Evolutionary conservation across 2,888 invertebrate genomes (phyloP).

Genomic region (Agapostemon virescens): DNA sequence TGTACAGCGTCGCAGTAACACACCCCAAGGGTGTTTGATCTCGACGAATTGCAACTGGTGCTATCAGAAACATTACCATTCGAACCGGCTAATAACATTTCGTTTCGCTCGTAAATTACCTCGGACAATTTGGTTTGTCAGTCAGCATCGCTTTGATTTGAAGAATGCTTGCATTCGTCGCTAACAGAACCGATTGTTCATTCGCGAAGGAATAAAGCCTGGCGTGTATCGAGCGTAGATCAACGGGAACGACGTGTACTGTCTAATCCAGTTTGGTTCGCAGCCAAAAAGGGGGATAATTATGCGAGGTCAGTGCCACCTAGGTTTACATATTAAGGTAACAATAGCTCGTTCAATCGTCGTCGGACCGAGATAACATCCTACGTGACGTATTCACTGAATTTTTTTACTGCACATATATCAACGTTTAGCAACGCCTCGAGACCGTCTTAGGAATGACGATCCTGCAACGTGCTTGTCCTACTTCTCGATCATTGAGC

Average conservation of each 20-base stretch:
- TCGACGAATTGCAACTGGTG: too few relatives aligned
- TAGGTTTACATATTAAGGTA: slow-evolving; percentile 6
- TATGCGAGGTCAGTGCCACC: background rate
- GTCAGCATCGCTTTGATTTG: background rate
- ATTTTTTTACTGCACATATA: slow-evolving; percentile 29
- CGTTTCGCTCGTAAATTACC: too few relatives aligned
- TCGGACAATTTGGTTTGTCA: too few relatives aligned
- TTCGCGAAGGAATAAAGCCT: background rate
- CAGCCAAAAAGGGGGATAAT: slow-evolving; percentile 4
- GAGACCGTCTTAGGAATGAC: slow-evolving; percentile 48
- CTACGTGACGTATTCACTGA: slow-evolving; percentile 40
- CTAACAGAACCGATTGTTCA: background rate
- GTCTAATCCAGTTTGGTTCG: background rate
- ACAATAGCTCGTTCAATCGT: slow-evolving; percentile 21
- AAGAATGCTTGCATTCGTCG: background rate
- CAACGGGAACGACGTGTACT: background rate
- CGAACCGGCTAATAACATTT: too few relatives aligned
- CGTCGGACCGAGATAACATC: slow-evolving; percentile 33
- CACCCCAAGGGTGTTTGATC: too few relatives aligned
- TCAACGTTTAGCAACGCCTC: slow-evolving; percentile 53
- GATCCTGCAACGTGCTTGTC: slow-evolving; percentile 48
- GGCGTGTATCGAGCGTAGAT: background rate
- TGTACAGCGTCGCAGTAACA: too few relatives aligned
- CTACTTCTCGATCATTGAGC: slow-evolving; percentile 57
- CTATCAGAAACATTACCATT: too few relatives aligned